Evolutionary conservation across 2,113 vertebrate genomes (phyloP).

Genomic region (Tachysurus vachellii): DNA sequence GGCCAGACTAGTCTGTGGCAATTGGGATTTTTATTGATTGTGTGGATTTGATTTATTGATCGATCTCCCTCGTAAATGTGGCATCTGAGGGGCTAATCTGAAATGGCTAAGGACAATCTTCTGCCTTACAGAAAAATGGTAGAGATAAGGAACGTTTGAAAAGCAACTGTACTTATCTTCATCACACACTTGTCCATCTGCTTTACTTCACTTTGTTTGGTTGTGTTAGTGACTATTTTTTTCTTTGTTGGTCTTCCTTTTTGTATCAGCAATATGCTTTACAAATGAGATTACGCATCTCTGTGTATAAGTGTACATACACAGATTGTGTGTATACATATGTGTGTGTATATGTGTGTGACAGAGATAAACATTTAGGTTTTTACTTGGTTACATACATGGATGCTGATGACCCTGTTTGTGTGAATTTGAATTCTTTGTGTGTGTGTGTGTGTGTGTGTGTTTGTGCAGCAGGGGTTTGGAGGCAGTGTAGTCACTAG

Average conservation of each 20-base stretch:
- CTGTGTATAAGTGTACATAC: conserved; percentile 47
- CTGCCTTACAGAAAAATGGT: conserved; percentile 82
- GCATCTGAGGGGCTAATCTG: conserved; percentile 94
- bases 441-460: conserved; percentile 54
- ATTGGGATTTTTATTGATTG: conserved; percentile 91
- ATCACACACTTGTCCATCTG: conserved; percentile 73
- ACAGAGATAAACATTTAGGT: not conserved
- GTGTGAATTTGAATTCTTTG: conserved; percentile 57
- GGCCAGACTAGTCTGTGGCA: conserved; percentile 88
- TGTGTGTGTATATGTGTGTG: conserved; percentile 44
- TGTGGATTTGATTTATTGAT: conserved; percentile 99
- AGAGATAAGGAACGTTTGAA: conserved; percentile 90
- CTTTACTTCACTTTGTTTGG: conserved; percentile 39
- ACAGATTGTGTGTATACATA: not conserved
- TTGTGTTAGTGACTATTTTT: not conserved
- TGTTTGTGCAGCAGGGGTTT: conserved; percentile 67
- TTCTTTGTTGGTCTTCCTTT: not conserved
- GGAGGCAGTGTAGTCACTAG: conserved; percentile 87
- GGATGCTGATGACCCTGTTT: conserved; percentile 50
- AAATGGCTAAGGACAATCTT: conserved; percentile 86
- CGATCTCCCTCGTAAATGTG: conserved; percentile 86
- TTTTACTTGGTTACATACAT: conserved; percentile 7
- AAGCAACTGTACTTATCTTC: conserved; percentile 92
- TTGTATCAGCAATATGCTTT: conserved; percentile 12
- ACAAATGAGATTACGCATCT: not conserved